Percentiles rank a stretch among this genome's conserved stretches.
phyloP scores from a whole-genome alignment of 2,888 invertebrate genomes.

The Drepanosiphum platanoidis region DNA sequence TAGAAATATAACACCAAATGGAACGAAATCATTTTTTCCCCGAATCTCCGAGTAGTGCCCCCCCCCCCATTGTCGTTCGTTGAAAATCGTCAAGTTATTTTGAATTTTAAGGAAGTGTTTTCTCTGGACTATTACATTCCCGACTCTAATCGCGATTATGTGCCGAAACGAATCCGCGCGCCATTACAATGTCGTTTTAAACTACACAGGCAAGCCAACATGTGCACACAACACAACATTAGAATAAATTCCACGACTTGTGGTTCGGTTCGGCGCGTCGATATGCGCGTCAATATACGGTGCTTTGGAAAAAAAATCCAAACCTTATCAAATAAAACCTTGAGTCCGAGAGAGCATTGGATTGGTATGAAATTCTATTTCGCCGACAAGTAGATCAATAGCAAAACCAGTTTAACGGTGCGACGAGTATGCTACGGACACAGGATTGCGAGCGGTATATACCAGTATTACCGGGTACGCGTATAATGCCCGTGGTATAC shows the following conservation, averaged over 20 bases:
- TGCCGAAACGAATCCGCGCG: too few species aligned
- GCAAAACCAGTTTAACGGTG: conserved; percentile 57
- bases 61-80: too few species aligned
- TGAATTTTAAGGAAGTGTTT: too few species aligned
- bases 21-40: too few species aligned
- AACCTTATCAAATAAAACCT: conserved; percentile 37
- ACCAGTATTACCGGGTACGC: conserved; percentile 37
- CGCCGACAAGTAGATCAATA: conserved; percentile 53
- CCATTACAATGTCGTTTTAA: too few species aligned
- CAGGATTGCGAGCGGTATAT: conserved; percentile 30
- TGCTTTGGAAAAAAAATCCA: neutral
- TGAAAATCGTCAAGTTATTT: too few species aligned
- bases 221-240: neutral
- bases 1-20: too few species aligned
- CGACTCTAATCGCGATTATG: too few species aligned
- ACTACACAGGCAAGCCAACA: too few species aligned
- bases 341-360: conserved; percentile 7
- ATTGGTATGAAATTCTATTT: conserved; percentile 37
- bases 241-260: neutral
- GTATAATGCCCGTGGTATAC: conserved; percentile 26
- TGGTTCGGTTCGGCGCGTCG: neutral
- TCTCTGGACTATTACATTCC: too few species aligned
- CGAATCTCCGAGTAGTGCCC: too few species aligned
- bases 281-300: neutral
- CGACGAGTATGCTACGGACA: neutral